phyloP scores from a whole-genome alignment of 2,113 vertebrate genomes.

The Synodontis membranacea region DNA sequence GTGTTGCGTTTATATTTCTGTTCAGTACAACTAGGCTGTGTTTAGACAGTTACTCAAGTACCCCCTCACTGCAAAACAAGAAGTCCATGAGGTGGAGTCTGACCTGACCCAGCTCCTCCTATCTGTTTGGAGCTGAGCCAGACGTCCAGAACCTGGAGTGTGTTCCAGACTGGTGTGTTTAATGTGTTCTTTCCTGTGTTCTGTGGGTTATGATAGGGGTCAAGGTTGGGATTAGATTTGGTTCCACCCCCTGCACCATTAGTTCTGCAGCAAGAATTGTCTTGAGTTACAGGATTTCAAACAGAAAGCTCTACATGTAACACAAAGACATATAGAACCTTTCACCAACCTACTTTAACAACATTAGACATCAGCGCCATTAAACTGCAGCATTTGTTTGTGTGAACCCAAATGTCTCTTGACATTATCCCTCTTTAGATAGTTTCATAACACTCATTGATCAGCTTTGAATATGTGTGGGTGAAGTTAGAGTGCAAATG shows the following conservation, averaged over 20 bases:
- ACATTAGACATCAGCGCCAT: not conserved
- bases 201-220: not conserved
- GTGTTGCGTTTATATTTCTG: too few relatives aligned
- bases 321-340: not conserved
- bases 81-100: not conserved
- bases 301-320: not conserved
- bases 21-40: too few relatives aligned
- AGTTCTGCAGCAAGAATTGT: not conserved
- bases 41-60: not conserved
- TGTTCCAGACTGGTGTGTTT: not conserved
- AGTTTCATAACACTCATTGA: constrained; percentile 37
- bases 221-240: not conserved
- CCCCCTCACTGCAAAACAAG: not conserved
- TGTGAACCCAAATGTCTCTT: constrained; percentile 5
- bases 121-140: not conserved
- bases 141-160: not conserved
- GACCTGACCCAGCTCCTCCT: not conserved
- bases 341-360: not conserved
- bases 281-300: not conserved
- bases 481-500: constrained; percentile 21
- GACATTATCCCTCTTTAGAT: constrained; percentile 28
- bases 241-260: not conserved
- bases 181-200: not conserved
- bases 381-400: constrained; percentile 15
- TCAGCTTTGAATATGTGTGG: constrained; percentile 27